Base-by-base conservation (phyloP, 2,888 invertebrate species). In the Graphium colonna region DNA sequence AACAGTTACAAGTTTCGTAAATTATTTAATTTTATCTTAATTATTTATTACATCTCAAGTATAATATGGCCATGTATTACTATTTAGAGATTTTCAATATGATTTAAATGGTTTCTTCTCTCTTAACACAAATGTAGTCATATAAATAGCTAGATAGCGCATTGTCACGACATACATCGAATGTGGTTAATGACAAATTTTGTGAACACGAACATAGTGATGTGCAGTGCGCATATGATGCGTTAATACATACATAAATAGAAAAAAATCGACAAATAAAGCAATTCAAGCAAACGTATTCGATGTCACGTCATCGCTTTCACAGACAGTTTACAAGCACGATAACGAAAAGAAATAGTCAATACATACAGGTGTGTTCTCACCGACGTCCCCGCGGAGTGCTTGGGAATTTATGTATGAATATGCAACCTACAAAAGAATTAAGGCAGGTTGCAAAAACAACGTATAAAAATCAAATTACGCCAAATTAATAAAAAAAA, bases 311-410 rank as follows among this genome's bases (percentile, higher is more conserved):
- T 31, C 39, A 39, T 53, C 31, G 18, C 21, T 43, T 53, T 39
- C n/a, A 43, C 65, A 50, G 53, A 55, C 61, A 62, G 43, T 31
- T 48, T 55, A 31, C 55, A 52, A 61, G 49, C 59, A 18, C 16
- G 12, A 73, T 73, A 61, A 67, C 67, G 66, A 69, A 73, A 73
- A 71, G 69, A 73, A 66, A 74, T 76, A 77, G 64, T 65, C 67
- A 91, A 92, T 94, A 94, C 94, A 92, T 94, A 94, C 94, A 87
- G 94, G 93, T 67, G 92, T 91, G 71, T 85, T 89, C 79, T 94
- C 95, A 90, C 90, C 85, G 88, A 90, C 64, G 70, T 76, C 78
- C 75, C 76, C 79, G 60, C 83, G 82, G 51, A 74, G 77, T 79
- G 76, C 75, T 79, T 82, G 74, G 70, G 78, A 79, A 83, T 78